Evolutionary conservation across 2,888 invertebrate species (phyloP).

Genomic region (Ernsta delagoae): DNA sequence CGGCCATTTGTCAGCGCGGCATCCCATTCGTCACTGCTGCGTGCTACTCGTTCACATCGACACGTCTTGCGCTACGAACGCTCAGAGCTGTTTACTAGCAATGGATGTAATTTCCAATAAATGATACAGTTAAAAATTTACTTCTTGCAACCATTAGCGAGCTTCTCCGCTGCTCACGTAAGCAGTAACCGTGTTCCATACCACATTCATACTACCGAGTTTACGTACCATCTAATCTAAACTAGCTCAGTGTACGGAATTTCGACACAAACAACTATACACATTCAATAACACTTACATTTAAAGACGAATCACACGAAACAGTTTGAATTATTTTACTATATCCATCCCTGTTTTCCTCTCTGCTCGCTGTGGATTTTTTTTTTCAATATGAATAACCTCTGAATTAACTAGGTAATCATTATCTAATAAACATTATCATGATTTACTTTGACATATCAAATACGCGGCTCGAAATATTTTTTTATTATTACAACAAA

Average conservation of each 20-base stretch:
- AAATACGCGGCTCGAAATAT: slow-evolving; percentile 84
- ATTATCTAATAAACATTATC: slow-evolving; percentile 80
- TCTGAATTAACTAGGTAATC: slow-evolving; percentile 78
- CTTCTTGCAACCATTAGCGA: slow-evolving; percentile 79
- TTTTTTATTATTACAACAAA: slow-evolving; percentile 67
- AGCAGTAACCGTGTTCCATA: slow-evolving; percentile 53
- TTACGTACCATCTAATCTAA: slow-evolving; percentile 66
- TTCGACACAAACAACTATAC: slow-evolving; percentile 74
- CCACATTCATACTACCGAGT: slow-evolving; percentile 45
- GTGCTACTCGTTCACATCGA: slow-evolving; percentile 40
- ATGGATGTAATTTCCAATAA: slow-evolving; percentile 43
- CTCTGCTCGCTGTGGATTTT: slow-evolving; percentile 78
- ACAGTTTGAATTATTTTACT: slow-evolving; percentile 73
- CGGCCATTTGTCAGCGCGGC: slow-evolving; percentile 38
- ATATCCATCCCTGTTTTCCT: slow-evolving; percentile 83
- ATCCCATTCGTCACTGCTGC: slow-evolving; percentile 41
- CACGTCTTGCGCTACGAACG: slow-evolving; percentile 44
- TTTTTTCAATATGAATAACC: slow-evolving; percentile 71
- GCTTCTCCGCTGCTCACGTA: slow-evolving; percentile 53
- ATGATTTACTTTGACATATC: slow-evolving; percentile 84
- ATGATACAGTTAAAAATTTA: slow-evolving; percentile 49
- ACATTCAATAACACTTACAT: slow-evolving; percentile 82
- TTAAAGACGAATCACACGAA: slow-evolving; percentile 80
- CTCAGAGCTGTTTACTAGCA: slow-evolving; percentile 44
- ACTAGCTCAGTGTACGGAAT: slow-evolving; percentile 65